Evolutionary conservation across 2,888 invertebrate species (phyloP).

Genomic region (Cactoblastis cactorum): DNA sequence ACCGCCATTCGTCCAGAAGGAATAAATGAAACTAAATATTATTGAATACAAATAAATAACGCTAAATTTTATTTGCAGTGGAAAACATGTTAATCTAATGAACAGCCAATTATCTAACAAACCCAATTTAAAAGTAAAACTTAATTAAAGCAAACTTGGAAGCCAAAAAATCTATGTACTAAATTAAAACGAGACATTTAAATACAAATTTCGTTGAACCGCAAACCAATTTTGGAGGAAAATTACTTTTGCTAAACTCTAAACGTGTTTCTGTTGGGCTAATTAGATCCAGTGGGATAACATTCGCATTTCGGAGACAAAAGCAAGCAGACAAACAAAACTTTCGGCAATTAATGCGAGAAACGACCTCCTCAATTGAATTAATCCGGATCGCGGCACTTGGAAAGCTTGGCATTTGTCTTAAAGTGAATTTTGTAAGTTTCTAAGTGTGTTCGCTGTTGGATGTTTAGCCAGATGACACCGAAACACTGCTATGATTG

Average conservation of each 20-base stretch:
- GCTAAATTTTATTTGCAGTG: no score
- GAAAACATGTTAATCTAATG: no score
- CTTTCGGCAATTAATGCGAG: slow-evolving; percentile 26
- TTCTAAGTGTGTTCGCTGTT: not conserved
- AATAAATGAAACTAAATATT: no score
- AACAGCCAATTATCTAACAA: not conserved
- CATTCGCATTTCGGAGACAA: slow-evolving; percentile 18
- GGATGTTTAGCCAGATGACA: not conserved
- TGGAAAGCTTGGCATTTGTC: not conserved
- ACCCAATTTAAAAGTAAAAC: slow-evolving; percentile 10
- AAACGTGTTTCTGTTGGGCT: slow-evolving; percentile 19
- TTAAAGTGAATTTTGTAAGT: slow-evolving; percentile 4
- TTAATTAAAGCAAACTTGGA: slow-evolving; percentile 6
- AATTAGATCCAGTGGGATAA: slow-evolving; percentile 16
- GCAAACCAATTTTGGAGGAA: slow-evolving; percentile 12
- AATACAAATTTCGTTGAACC: slow-evolving; percentile 13
- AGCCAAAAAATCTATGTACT: slow-evolving; percentile 3
- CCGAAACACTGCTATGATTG: not conserved
- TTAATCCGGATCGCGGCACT: slow-evolving; percentile 22
- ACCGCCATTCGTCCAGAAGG: no score
- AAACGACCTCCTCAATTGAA: slow-evolving; percentile 31
- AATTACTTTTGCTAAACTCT: slow-evolving; percentile 17
- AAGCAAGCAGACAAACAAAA: slow-evolving; percentile 23
- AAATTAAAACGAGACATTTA: slow-evolving; percentile 14
- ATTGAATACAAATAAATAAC: no score